Base-by-base conservation (phyloP, 2,888 invertebrate genomes). In the Pediacus dermestoides region DNA sequence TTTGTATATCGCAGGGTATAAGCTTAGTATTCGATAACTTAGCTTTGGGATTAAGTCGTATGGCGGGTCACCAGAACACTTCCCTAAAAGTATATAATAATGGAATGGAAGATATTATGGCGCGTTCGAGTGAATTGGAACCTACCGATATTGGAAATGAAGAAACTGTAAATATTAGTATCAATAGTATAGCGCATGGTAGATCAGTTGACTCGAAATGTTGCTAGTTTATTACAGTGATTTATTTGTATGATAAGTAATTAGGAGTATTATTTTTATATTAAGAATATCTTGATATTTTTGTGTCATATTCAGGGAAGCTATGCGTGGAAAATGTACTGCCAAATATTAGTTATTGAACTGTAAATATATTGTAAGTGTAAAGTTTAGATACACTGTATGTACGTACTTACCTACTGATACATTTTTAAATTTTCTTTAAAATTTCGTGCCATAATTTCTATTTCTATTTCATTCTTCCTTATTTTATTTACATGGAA, bases 1-100 rank as follows among this genome's bases (percentile, higher is more conserved):
- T 27, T 18, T 2, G n/a, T 32, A 11, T 22, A 9, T n/a, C n/a
- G n/a, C 68, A 78, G 75, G 85, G 88, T 1, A 78, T 88, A 32
- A 84, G 85, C 55, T 77, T 81, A 47, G 81, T 88, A 16, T 88
- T 89, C 60, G 65, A 80, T 18, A 75, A 74, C 36, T 77, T 82
- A 1, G 86, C 85, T 0, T 64, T 74, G 13, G 77, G 79, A 0
- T 67, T 88, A 7, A 70, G 81, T 4, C 73, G 74, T 39, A 60
- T 82, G 33, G 74, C 77, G 0, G 64, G 66, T 9, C 70, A 52
- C 34, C 46, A 44, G 14, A 38, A 70, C 33, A 68, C 72, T 34
- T 73, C 74, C 0, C 57, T 85, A 23, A 73, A 77, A 32, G 74
- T 82, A 8, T 81, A 81, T 55, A 78, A 85, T 39, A 59, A 33